Base-by-base conservation (phyloP, 2,113 vertebrate species). In the Lophura nycthemera region DNA sequence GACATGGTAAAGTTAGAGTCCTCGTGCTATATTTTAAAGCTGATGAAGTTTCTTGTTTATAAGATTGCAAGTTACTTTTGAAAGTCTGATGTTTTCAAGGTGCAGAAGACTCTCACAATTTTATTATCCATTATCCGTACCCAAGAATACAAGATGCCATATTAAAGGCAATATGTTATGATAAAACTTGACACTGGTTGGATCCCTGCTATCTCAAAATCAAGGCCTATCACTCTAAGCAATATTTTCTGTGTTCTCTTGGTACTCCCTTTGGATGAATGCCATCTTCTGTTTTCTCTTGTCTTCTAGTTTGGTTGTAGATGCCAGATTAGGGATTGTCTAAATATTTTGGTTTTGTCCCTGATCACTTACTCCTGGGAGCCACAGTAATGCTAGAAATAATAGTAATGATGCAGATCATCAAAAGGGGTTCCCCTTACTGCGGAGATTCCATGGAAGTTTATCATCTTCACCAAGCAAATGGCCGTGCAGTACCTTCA, bases 1-100 rank as follows among this genome's bases (percentile, higher is more conserved):
- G 66, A 92, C 59, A 30, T 71, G 74, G 27, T n/a, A 73, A 50
- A 47, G 40, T 87, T 78, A 85, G 77, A 67, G 3, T 30, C 63
- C 25, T 93, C 77, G 66, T 20, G 29, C 17, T 67, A 50, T 52
- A 85, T 92, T 95, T 89, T 87, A 21, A 69, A 84, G 32, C 10
- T 93, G 74, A 83, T 52, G 40, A 48, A 89, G 70, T 54, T 70
- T 52, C 32, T 81, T 85, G 50, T 81, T 92, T 57, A 76, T 60
- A 92, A 79, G 32, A 42, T 59, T 91, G 74, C 88, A 90, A 91
- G 88, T 92, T 64, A 82, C 13, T 83, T 17, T n/a, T 70, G 42
- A 56, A 88, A 74, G 79, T 56, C 74, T 91, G 45, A 77, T 63
- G 32, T 86, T 75, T 89, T 92, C 25, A 67, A 92, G 61, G 40